phyloP scores from a whole-genome alignment of 2,888 invertebrate genomes.

The Sphaerophoria rueppellii region DNA sequence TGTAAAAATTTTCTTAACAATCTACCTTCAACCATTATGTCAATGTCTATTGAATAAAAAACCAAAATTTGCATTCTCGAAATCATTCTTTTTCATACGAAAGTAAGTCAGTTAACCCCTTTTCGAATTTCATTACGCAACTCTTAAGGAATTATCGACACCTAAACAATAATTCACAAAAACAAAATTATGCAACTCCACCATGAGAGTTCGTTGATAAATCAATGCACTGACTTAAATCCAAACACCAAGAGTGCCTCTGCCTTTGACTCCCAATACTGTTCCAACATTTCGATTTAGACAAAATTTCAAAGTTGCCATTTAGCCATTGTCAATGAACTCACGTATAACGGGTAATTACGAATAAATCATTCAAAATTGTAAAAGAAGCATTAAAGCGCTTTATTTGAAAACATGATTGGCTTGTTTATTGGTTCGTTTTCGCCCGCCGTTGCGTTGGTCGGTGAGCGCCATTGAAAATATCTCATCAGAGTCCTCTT shows the following conservation, averaged over 20 bases:
- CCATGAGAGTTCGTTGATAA: slow-evolving; percentile 54
- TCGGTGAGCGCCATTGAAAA: slow-evolving; percentile 12
- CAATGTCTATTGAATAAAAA: no score
- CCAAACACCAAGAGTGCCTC: slow-evolving; percentile 21
- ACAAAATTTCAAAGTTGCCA: slow-evolving; percentile 9
- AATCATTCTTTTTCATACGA: not conserved
- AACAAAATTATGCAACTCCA: slow-evolving; percentile 56
- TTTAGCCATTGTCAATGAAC: slow-evolving; percentile 35
- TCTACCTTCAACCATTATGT: no score
- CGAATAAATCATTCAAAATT: not conserved
- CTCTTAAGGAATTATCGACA: slow-evolving; percentile 42
- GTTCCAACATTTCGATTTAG: not conserved
- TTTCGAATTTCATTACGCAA: slow-evolving; percentile 21
- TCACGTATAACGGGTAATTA: not conserved
- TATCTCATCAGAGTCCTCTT: slow-evolving; percentile 35
- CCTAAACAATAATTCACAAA: slow-evolving; percentile 41
- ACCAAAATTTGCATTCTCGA: not conserved
- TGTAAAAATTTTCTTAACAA: no score
- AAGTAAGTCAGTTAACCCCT: slow-evolving; percentile 5
- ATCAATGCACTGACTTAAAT: slow-evolving; percentile 30
- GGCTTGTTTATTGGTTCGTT: slow-evolving; percentile 51
- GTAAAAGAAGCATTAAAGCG: not conserved
- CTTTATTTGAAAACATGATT: slow-evolving; percentile 54
- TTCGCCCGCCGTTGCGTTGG: no score
- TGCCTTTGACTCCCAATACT: no score